A percentile compares a stretch with the other conserved stretches of the same genome.
Conservation (phyloP, 2,113 vertebrate species). For the Bambusicola thoracicus region DNA sequence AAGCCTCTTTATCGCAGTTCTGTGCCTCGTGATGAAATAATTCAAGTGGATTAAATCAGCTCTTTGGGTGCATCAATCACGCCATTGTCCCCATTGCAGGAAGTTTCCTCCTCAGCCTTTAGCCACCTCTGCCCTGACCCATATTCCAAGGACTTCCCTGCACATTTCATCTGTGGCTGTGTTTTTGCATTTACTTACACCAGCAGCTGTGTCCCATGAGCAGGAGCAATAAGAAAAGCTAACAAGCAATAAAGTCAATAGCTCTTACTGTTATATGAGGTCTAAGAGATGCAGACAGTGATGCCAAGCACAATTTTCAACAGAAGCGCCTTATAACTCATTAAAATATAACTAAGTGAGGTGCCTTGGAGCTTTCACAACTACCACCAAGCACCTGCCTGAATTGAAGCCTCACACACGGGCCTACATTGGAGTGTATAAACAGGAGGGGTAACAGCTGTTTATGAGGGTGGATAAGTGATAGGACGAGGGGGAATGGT, state of each 20-base stretch:
- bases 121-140: conserved; percentile 59
- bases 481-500: too few relatives aligned
- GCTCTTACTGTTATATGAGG: background rate
- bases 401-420: background rate
- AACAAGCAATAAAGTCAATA: background rate
- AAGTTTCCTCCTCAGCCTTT: conserved; percentile 56
- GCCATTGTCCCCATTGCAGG: conserved; percentile 56
- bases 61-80: conserved; percentile 51
- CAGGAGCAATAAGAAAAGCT: background rate
- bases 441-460: too few relatives aligned
- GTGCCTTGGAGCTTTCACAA: background rate
- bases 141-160: conserved; percentile 61
- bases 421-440: background rate
- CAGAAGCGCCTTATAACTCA: background rate
- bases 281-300: background rate
- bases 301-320: background rate
- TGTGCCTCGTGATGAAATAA: conserved; percentile 62
- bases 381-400: background rate
- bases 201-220: background rate
- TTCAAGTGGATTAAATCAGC: conserved; percentile 61
- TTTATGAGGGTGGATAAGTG: too few relatives aligned
- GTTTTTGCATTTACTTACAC: background rate
- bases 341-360: background rate
- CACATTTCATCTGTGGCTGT: background rate
- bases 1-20: conserved; percentile 43